A percentile compares a stretch with the other conserved stretches of the same genome.
Evolutionary conservation across 2,113 vertebrate species (phyloP).

Genomic region (Lutjanus erythropterus): DNA sequence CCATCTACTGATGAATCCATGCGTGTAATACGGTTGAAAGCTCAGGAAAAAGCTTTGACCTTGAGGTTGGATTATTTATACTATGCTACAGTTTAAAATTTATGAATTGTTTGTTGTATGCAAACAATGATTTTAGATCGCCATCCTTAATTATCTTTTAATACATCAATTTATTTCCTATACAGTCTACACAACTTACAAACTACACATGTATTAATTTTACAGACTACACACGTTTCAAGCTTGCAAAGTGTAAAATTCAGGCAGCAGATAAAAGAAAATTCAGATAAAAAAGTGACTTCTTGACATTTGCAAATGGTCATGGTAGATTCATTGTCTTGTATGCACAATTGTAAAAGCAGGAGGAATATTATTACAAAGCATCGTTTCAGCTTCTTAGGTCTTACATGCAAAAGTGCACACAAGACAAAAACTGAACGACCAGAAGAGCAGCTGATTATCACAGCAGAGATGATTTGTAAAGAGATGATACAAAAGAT

Average conservation of each 20-base stretch:
- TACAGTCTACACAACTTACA: neutral
- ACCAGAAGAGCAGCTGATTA: neutral
- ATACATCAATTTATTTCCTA: neutral
- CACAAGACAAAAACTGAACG: neutral
- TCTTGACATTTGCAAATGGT: neutral
- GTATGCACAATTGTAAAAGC: neutral
- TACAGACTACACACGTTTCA: no score
- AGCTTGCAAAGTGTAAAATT: slow-evolving; percentile 5
- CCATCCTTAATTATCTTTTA: neutral
- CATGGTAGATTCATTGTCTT: neutral
- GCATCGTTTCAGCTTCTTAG: neutral
- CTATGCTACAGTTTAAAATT: no score
- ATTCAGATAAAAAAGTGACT: neutral
- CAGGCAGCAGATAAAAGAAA: slow-evolving; percentile 1
- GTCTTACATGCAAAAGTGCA: neutral
- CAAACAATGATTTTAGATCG: neutral
- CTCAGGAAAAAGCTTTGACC: no score
- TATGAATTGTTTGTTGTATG: neutral
- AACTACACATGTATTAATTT: neutral
- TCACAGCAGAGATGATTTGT: neutral
- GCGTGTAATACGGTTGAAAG: neutral
- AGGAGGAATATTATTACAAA: neutral
- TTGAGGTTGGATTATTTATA: neutral
- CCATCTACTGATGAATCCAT: neutral
- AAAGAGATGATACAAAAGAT: neutral